These are phyloP conservation scores for Mimachlamys varia DNA, from an alignment of 2,888 invertebrate species.

Conservation along the genomic window DNA sequence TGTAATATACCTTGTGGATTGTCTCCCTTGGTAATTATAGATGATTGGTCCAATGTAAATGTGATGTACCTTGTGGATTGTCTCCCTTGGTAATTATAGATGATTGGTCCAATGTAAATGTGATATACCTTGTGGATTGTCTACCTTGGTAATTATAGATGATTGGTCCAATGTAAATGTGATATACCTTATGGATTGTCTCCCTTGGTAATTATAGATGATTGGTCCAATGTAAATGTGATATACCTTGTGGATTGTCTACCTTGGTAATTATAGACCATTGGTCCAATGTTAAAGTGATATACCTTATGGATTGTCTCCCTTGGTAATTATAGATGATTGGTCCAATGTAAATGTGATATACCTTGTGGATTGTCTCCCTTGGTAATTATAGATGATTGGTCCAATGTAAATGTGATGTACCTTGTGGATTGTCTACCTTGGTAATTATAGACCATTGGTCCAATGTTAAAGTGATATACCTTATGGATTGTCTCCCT, in stretches of 20 bases:
- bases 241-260: constrained; percentile 84
- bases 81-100: constrained; percentile 93
- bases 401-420: too few species aligned
- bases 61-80: constrained; percentile 83
- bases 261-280: constrained; percentile 94
- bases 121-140: constrained; percentile 83
- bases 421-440: constrained; percentile 84
- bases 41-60: too few species aligned
- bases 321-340: constrained; percentile 95
- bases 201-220: constrained; percentile 94
- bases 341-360: too few species aligned
- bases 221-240: too few species aligned
- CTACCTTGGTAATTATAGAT: constrained; percentile 94
- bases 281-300: too few species aligned
- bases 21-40: constrained; percentile 93
- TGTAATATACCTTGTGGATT: constrained; percentile 83
- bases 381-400: constrained; percentile 95
- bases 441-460: constrained; percentile 96
- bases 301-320: constrained; percentile 84
- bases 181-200: constrained; percentile 83
- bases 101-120: too few species aligned
- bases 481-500: constrained; percentile 84
- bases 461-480: too few species aligned
- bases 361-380: constrained; percentile 83
- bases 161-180: too few species aligned